A percentile compares a stretch with the other conserved stretches of the same genome.
Conservation (phyloP, 2,113 vertebrate species). For the Tinamus guttatus region DNA sequence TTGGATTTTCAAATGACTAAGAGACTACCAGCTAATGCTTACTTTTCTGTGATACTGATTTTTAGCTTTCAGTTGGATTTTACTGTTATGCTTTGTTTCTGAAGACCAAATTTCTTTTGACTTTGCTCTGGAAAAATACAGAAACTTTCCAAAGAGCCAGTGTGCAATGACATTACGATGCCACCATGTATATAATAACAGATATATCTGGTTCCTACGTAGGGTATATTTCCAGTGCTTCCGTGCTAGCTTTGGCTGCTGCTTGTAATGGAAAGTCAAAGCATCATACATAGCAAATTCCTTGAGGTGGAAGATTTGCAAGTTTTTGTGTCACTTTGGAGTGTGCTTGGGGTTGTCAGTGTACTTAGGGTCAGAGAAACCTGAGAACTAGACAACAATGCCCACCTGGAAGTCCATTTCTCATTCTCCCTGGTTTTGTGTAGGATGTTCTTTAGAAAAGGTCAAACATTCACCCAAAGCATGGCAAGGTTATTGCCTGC, state of each 20-base stretch:
- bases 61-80: not conserved
- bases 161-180: accelerated
- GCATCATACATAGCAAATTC: accelerated
- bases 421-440: not conserved
- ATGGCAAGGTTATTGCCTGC: not conserved
- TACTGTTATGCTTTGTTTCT: not conserved
- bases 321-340: not conserved
- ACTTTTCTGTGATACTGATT: not conserved
- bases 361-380: not conserved
- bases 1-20: not conserved
- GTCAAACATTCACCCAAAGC: not conserved
- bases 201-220: not conserved
- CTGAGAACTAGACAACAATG: not conserved
- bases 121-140: not conserved
- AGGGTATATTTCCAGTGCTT: not conserved
- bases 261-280: not conserved
- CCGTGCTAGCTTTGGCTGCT: not conserved
- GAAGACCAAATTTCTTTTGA: accelerated
- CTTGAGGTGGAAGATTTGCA: not conserved
- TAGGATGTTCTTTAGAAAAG: not conserved
- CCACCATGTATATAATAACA: not conserved
- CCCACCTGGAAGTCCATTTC: not conserved
- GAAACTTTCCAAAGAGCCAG: not conserved
- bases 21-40: not conserved
- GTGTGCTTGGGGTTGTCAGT: not conserved